Evolutionary conservation across 2,888 invertebrate species (phyloP).

Genomic region (Lamellibrachia columna): DNA sequence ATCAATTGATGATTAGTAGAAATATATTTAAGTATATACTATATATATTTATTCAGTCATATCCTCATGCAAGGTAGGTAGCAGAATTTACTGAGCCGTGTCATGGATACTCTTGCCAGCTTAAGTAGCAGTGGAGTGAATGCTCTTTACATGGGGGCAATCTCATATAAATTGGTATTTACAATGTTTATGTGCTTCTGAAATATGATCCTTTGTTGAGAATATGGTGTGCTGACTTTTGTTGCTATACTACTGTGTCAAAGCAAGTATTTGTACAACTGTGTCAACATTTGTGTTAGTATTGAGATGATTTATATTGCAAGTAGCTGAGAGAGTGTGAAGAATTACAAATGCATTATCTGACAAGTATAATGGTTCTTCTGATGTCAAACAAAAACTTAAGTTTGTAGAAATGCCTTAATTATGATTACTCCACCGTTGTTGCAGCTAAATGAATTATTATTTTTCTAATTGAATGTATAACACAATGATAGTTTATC

Average conservation of each 20-base stretch:
- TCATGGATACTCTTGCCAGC: neutral
- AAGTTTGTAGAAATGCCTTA: neutral
- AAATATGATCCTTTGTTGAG: neutral
- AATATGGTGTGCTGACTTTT: neutral
- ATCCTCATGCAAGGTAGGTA: neutral
- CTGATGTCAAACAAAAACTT: neutral
- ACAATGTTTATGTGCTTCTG: neutral
- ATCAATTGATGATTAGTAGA: no score
- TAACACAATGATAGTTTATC: neutral
- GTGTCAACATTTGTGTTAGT: neutral
- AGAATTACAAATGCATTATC: neutral
- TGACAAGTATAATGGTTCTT: neutral
- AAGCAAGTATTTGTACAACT: conserved; percentile 1
- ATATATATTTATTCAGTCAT: neutral
- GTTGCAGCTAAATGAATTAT: neutral
- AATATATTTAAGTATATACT: no score
- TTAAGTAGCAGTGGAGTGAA: neutral
- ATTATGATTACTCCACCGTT: neutral
- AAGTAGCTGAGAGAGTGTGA: neutral
- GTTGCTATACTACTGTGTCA: neutral
- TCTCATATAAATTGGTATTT: neutral
- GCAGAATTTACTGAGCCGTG: no score
- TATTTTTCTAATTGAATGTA: neutral
- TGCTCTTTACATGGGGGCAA: neutral
- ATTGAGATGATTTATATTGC: neutral